Percentiles rank a stretch among this genome's conserved stretches.
Evolutionary conservation across 2,888 invertebrate genomes (phyloP).

Genomic region (Leucophenga maculata): DNA sequence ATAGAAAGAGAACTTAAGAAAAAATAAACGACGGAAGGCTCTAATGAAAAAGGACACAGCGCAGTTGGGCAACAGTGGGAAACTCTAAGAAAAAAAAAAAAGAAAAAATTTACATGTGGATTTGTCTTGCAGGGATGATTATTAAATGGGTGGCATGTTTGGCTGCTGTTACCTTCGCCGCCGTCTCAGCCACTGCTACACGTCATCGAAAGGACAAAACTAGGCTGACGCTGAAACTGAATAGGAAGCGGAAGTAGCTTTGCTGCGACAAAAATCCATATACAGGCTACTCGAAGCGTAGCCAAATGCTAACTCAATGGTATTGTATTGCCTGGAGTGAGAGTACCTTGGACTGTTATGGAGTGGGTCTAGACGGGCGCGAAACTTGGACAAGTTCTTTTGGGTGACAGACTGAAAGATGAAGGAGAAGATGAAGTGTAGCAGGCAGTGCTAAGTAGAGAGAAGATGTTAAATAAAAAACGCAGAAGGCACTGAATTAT

Average conservation of each 20-base stretch:
- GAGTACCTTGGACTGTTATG: conserved; percentile 28
- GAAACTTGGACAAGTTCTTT: conserved; percentile 46
- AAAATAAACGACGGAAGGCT: conserved; percentile 36
- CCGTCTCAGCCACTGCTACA: conserved; percentile 12
- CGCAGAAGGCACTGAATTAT: conserved; percentile 62
- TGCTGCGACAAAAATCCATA: conserved; percentile 13
- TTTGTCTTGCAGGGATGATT: conserved; percentile 65
- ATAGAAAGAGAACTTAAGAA: conserved; percentile 21
- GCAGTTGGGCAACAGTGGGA: conserved; percentile 16
- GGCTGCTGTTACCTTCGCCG: conserved; percentile 55
- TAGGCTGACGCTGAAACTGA: conserved; percentile 9
- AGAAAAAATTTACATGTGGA: conserved; percentile 62
- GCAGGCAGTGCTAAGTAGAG: conserved; percentile 42
- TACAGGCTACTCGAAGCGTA: conserved; percentile 36
- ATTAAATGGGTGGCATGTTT: conserved; percentile 71
- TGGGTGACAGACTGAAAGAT: conserved; percentile 54
- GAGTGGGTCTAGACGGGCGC: conserved; percentile 35
- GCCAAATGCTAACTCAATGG: conserved; percentile 38
- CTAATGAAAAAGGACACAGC: conserved; percentile 26
- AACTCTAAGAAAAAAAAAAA: conserved; percentile 24
- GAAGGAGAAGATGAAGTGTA: conserved; percentile 25
- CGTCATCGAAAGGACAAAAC: conserved; percentile 23
- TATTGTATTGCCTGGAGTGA: background rate
- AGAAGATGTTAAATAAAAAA: background rate
- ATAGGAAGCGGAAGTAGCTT: conserved; percentile 15